Percentiles rank a stretch among this genome's conserved stretches.
phyloP scores from a whole-genome alignment of 2,888 invertebrate species.

The Euplagia quadripunctaria region DNA sequence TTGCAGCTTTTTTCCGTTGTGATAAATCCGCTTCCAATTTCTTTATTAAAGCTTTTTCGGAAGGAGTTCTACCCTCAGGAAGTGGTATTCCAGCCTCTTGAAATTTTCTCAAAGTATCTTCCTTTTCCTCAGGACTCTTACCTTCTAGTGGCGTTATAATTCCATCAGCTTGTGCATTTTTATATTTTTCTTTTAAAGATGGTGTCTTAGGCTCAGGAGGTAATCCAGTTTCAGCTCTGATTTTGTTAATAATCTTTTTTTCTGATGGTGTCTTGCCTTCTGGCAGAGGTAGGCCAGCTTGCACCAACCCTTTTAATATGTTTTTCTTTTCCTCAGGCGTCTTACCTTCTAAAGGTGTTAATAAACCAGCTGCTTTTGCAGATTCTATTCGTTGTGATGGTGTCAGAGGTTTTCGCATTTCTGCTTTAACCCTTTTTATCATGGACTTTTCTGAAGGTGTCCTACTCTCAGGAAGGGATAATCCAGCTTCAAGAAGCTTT shows the following conservation, averaged over 20 bases:
- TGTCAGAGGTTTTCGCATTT: background rate
- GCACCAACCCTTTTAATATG: constrained; percentile 44
- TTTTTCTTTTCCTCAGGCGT: constrained; percentile 49
- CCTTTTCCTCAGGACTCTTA: constrained; percentile 10
- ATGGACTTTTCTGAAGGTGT: background rate
- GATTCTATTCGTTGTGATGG: background rate
- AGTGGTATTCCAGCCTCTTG: background rate
- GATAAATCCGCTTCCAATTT: background rate
- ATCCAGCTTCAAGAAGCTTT: constrained; percentile 46
- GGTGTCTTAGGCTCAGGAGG: constrained; percentile 46
- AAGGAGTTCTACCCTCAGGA: background rate
- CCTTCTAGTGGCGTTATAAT: constrained; percentile 17
- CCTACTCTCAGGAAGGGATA: constrained; percentile 15
- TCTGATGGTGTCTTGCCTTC: background rate
- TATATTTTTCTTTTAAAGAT: constrained; percentile 28
- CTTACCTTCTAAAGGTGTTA: constrained; percentile 49
- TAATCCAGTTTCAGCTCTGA: constrained; percentile 41
- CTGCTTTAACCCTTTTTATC: background rate
- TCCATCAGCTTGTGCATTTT: constrained; percentile 40
- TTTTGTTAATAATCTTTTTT: background rate
- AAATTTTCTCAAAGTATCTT: background rate
- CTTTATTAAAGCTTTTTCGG: background rate
- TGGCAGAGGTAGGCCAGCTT: background rate
- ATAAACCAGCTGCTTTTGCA: constrained; percentile 22
- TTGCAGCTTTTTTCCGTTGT: background rate